Evolutionary conservation across 1,140 invertebrate genomes (phyloP).

Genomic region (Aphidius gifuensis): DNA sequence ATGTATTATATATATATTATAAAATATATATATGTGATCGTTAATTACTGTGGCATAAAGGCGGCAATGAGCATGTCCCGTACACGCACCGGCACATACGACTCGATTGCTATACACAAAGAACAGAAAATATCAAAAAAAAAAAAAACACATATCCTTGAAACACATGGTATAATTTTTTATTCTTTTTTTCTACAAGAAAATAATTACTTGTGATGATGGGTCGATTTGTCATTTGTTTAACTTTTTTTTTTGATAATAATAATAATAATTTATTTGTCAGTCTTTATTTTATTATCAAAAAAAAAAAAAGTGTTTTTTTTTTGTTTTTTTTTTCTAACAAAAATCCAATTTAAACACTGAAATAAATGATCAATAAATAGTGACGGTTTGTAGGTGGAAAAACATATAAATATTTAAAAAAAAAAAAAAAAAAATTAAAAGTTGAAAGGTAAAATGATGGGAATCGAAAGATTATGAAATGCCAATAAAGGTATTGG

Average conservation of each 20-base stretch:
- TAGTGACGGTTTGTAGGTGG: neutral
- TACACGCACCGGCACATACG: too few relatives aligned
- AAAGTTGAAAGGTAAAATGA: neutral
- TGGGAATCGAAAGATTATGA: constrained; percentile 19
- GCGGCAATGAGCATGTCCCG: neutral
- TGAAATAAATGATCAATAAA: neutral
- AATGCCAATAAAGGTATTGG: constrained; percentile 15
- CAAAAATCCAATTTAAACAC: neutral
- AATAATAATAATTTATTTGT: too few relatives aligned
- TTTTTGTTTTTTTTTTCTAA: neutral
- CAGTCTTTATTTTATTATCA: too few relatives aligned
- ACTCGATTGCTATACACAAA: too few relatives aligned
- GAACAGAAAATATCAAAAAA: too few relatives aligned
- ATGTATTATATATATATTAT: constrained; percentile 5
- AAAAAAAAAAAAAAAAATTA: too few relatives aligned
- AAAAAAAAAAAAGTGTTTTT: neutral
- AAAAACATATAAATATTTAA: neutral
- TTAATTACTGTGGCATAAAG: constrained; percentile 21
- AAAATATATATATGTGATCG: constrained; percentile 10
- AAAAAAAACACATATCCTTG: too few relatives aligned
- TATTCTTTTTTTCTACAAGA: too few relatives aligned
- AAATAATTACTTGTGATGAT: too few relatives aligned
- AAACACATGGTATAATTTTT: too few relatives aligned
- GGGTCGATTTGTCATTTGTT: too few relatives aligned
- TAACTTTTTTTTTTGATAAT: too few relatives aligned